Base-by-base conservation (phyloP, 2,113 vertebrate genomes). In the Gallinago media region DNA sequence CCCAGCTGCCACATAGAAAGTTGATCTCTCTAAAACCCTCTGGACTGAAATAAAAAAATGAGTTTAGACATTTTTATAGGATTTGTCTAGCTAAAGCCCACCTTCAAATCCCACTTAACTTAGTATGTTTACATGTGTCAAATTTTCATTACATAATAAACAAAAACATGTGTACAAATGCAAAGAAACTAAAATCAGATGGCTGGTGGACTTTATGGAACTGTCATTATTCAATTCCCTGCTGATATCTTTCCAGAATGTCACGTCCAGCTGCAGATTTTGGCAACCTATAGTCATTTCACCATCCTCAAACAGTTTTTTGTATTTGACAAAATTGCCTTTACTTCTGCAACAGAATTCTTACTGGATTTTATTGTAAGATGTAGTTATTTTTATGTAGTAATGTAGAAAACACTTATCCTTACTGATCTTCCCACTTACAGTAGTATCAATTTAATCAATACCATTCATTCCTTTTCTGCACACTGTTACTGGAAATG, bases 91-190 rank as follows among this genome's bases (percentile, higher is more conserved):
- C 72, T 80, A 95, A 92, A 76, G 77, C 36, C 54, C 79, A 91
- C 91, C 29, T 95, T 94, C 79, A 92, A 92, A 82, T 78, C 95
- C 36, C 36, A 91, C 63, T 88, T 77, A 70, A 94, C 75, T 42
- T 52, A 83, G 11, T 77, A 94, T 93, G 34, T 96, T 95, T 96
- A 96, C 54, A 82, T 89, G 67, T 84, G 56, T 86, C 73, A 92
- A 84, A 85, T 94, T 95, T 87, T 96, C 65, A 94, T 94, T 96
- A 92, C 84, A 68, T 63, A 95, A 97, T 88, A 94, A 96, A 88
- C 82, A 97, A 97, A 96, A 98, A 86, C 78, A 87, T 65, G 31
- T 92, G 75, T 52, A 94, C 89, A 47, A 73, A 94, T 82, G 65
- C 5, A 4, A 94, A 92, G 91, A 95, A 97, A 97, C 70, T 82